Evolutionary conservation across 2,113 vertebrate genomes (phyloP).

Genomic region (Seriola dumerili): DNA sequence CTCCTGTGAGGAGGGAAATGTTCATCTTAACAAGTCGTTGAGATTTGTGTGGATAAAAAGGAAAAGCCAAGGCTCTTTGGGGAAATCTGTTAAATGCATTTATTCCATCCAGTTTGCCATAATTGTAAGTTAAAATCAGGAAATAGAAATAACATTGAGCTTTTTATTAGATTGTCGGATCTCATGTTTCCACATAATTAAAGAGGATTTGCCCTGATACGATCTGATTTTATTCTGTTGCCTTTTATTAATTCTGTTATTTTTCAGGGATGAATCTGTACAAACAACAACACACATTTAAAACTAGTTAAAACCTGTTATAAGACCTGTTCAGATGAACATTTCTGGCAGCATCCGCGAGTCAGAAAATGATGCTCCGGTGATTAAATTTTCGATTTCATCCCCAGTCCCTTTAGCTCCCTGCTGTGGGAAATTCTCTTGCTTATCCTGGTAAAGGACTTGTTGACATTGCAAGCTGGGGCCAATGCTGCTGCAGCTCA

Average conservation of each 20-base stretch:
- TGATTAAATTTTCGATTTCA: constrained; percentile 2
- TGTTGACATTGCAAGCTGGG: constrained; percentile 44
- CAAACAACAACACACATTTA: neutral
- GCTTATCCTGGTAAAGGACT: constrained; percentile 50
- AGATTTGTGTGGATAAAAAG: constrained; percentile 43
- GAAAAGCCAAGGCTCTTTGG: constrained; percentile 11
- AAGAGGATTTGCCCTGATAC: constrained; percentile 14
- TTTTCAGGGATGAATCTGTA: neutral
- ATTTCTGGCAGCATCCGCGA: constrained; percentile 14
- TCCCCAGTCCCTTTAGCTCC: neutral
- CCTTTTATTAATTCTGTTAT: neutral
- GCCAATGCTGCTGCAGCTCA: constrained; percentile 39
- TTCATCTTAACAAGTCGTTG: constrained; percentile 37
- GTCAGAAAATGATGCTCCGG: constrained; percentile 3
- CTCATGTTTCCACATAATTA: constrained; percentile 24
- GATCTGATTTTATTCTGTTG: constrained; percentile 3
- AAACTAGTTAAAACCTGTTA: neutral
- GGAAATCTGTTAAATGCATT: constrained; percentile 32
- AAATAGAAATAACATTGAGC: constrained; percentile 12
- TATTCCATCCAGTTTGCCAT: constrained; percentile 9
- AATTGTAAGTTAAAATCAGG: constrained; percentile 31
- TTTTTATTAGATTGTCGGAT: constrained; percentile 28
- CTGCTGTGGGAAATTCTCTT: constrained; percentile 33
- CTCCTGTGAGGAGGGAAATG: neutral
- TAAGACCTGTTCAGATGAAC: neutral